Evolutionary conservation across 2,797 vertebrate species (phyloP).

Genomic region (Glyptemys insculpta): DNA sequence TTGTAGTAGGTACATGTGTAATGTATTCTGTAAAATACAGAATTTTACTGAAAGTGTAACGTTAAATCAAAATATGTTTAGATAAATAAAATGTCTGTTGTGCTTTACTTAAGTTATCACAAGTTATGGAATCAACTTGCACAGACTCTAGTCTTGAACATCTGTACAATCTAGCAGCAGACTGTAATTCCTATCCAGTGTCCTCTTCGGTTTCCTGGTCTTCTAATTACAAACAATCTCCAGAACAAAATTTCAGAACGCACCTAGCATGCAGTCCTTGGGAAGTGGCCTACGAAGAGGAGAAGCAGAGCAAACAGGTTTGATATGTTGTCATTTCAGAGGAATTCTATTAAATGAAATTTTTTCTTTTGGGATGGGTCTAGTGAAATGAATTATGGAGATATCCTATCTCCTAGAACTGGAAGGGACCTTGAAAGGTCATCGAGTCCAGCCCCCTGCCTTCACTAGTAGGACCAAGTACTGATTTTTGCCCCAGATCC

Average conservation of each 20-base stretch:
- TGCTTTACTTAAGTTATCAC: constrained; percentile 81
- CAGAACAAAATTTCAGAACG: constrained; percentile 69
- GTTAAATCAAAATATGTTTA: constrained; percentile 8
- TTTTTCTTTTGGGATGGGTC: neutral
- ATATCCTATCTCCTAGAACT: too few species aligned
- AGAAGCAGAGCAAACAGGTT: constrained; percentile 71
- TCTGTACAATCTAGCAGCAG: constrained; percentile 57
- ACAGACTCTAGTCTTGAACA: constrained; percentile 79
- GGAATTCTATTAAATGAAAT: constrained; percentile 12
- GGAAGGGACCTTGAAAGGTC: too few species aligned
- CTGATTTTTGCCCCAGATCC: too few species aligned
- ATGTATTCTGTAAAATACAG: neutral
- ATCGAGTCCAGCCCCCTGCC: too few species aligned
- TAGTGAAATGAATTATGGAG: too few species aligned
- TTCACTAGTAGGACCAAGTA: too few species aligned
- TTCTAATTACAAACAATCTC: constrained; percentile 66
- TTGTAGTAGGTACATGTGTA: neutral
- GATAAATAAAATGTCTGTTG: constrained; percentile 17
- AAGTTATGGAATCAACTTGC: constrained; percentile 79
- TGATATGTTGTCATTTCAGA: neutral
- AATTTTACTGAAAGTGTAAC: neutral
- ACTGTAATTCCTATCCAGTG: constrained; percentile 65
- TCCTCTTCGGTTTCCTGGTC: constrained; percentile 67
- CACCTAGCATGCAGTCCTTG: constrained; percentile 31
- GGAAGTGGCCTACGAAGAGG: constrained; percentile 56